Percentiles rank a stretch among this genome's conserved stretches.
Evolutionary conservation across 1,140 invertebrate species (phyloP).

Genomic region (Cyclina sinensis): DNA sequence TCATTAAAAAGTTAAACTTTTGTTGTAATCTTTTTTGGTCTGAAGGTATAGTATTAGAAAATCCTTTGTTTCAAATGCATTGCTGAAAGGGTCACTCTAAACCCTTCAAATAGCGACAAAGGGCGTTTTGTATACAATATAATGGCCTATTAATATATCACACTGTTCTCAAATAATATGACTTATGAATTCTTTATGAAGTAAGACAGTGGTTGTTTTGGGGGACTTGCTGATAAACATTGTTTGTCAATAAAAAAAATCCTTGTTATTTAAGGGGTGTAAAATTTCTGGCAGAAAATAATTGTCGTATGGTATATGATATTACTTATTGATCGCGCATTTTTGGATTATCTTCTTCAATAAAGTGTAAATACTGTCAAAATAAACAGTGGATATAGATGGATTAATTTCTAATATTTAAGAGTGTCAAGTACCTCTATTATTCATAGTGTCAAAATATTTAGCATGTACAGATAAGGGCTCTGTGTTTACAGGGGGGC

Average conservation of each 20-base stretch:
- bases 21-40: neutral
- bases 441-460: neutral
- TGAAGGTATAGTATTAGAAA: neutral
- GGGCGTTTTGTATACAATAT: neutral
- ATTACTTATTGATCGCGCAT: conserved; percentile 41
- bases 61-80: conserved; percentile 2
- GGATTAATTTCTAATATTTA: conserved; percentile 40
- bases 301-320: neutral
- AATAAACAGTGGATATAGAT: conserved; percentile 28
- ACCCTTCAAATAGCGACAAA: neutral
- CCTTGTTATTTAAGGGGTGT: neutral
- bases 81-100: neutral
- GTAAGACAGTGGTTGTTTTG: conserved; percentile 5
- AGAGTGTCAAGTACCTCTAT: conserved; percentile 33
- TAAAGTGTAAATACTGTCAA: conserved; percentile 39
- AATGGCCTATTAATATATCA: neutral
- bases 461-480: conserved; percentile 36
- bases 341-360: conserved; percentile 38
- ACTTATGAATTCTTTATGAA: conserved; percentile 16
- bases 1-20: conserved; percentile 7
- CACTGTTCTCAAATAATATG: conserved; percentile 11
- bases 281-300: conserved; percentile 44
- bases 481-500: neutral
- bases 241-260: conserved; percentile 11
- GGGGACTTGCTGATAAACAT: neutral